Percentiles rank a stretch among this genome's conserved stretches.
Conservation (phyloP, 2,888 invertebrate species). For the Theretra japonica region DNA sequence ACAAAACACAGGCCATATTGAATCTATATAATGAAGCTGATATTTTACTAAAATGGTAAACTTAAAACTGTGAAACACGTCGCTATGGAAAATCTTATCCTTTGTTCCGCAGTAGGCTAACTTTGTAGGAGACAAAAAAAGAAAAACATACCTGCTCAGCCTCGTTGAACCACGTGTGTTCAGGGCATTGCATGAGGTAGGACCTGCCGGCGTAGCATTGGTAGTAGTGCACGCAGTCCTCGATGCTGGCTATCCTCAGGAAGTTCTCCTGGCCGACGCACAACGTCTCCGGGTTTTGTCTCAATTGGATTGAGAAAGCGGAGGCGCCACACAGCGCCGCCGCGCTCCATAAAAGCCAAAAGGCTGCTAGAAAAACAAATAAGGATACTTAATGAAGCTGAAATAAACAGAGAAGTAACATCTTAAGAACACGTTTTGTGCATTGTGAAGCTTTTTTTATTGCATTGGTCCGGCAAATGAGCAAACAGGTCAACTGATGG, state of each 20-base stretch:
- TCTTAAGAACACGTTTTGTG: background rate
- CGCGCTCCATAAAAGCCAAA: constrained; percentile 59
- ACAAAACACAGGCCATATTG: no score
- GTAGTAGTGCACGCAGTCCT: constrained; percentile 73
- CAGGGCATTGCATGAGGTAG: constrained; percentile 76
- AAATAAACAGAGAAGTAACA: background rate
- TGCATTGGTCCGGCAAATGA: no score
- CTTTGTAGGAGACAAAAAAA: no score
- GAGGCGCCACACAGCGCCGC: constrained; percentile 66
- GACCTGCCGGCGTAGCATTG: constrained; percentile 76
- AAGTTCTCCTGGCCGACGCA: constrained; percentile 79
- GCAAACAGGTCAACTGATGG: no score
- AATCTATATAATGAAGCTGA: no score
- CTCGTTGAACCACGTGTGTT: constrained; percentile 76
- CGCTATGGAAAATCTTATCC: no score
- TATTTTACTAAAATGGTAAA: no score
- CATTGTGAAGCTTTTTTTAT: no score
- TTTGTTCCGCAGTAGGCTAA: no score
- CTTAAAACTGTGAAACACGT: no score
- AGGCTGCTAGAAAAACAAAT: constrained; percentile 49
- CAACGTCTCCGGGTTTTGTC: constrained; percentile 79
- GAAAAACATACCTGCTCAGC: constrained; percentile 63
- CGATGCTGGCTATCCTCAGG: constrained; percentile 70
- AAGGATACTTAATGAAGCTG: no score
- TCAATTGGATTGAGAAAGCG: constrained; percentile 72